These are phyloP conservation scores for Sebastes oblongus DNA, from an alignment of 2,797 vertebrate genomes.

Conservation along the genomic window DNA sequence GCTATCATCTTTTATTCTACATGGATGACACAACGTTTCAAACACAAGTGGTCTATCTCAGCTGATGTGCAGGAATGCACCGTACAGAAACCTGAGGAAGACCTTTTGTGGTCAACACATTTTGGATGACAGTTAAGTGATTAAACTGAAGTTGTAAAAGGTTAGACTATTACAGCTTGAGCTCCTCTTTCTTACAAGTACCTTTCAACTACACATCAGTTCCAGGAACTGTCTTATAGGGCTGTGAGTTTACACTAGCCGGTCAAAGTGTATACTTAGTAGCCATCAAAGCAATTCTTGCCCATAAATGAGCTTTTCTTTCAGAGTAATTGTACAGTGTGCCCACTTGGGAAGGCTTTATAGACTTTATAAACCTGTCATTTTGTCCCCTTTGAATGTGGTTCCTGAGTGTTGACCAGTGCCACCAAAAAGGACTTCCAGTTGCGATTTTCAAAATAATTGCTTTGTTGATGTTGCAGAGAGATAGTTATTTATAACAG, in stretches of 20 bases:
- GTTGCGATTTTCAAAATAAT: neutral
- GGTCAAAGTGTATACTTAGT: neutral
- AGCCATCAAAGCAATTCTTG: neutral
- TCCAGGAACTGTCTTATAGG: neutral
- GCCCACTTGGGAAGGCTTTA: neutral
- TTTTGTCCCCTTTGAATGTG: no score
- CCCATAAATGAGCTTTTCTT: slow-evolving; percentile 5
- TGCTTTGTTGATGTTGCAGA: neutral
- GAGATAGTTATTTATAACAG: neutral
- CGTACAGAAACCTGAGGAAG: neutral
- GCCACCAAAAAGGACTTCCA: neutral
- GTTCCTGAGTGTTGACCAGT: neutral
- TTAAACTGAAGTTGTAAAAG: neutral
- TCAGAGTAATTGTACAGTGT: neutral
- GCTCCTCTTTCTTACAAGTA: neutral
- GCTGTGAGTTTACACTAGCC: slow-evolving; percentile 2
- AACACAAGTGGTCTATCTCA: neutral
- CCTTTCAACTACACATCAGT: neutral
- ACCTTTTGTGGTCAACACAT: neutral
- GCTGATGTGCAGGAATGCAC: neutral
- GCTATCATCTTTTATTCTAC: neutral
- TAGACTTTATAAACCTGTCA: neutral
- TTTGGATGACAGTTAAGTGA: neutral
- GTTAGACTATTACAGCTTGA: neutral
- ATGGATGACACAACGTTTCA: neutral